Evolutionary conservation across 1,140 invertebrate genomes (phyloP), one percentile per base, ranked within the genome.

Genomic region (Hylyphantes graminicola): DNA sequence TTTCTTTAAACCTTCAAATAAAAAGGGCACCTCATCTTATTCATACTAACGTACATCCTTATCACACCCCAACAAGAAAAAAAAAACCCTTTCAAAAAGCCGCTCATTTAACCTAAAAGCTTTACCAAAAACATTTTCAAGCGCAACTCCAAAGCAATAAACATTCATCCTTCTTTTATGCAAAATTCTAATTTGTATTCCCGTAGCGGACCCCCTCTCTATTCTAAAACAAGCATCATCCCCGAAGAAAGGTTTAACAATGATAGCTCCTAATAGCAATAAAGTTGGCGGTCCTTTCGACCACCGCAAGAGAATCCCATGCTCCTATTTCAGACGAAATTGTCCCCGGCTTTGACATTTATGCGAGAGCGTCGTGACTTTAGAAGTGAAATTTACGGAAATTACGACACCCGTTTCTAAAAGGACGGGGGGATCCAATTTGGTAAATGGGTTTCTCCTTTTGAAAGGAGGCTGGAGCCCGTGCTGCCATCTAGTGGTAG

Each of bases 341-440:
- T 50, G 64, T 61, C 64, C 64, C 63, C 76, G 35, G 48, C 76
- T 63, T 50, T 78, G 76, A 78, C 76, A 78, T 78, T 78, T 78
- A 78, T 63, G 63, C 76, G 17, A n/a, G 21, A 50, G 17, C 76
- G 53, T 67, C 76, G 76, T 78, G 76, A 78, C 76, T 78, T 78
- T 78, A 78, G 57, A 35, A 53, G 57, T 54, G 76, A 78, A 78
- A 65, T 78, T 78, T 78, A 78, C 76, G 53, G 61, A 67, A 78
- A 78, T 78, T 78, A 78, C 63, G 57, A 67, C 51, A 65, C 61
- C 12, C 35, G 72, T 74, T 61, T 17, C 72, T 74, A 57, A 53
- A 51, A 55, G 53, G 59, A 53, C 63, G 12, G 50, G 21, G 64
- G 63, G n/a, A 78, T 78, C 76, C 76, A 78, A 78, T 78, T 78